These are phyloP conservation scores for Microtus richardsoni DNA, from an alignment of 2,113 vertebrate species.

Conservation along the genomic window DNA sequence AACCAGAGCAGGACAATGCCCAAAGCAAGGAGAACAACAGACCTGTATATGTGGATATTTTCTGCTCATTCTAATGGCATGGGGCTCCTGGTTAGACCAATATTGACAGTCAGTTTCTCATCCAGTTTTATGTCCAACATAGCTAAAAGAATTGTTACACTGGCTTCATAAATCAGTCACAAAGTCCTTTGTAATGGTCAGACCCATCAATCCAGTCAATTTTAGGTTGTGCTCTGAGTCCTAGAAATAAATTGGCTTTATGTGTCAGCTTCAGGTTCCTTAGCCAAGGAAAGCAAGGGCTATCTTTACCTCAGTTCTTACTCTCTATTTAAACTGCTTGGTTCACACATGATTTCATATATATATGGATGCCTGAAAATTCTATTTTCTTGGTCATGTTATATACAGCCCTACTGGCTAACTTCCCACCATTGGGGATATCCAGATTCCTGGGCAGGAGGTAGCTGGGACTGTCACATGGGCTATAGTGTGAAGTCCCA, in stretches of 20 bases:
- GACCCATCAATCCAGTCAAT: background rate
- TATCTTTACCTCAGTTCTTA: background rate
- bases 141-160: background rate
- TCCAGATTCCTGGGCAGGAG: background rate
- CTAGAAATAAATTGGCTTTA: conserved; percentile 1
- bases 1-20: background rate
- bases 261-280: background rate
- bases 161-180: background rate
- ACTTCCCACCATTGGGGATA: background rate
- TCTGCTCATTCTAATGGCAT: conserved; percentile 1
- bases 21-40: background rate
- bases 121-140: background rate
- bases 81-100: background rate
- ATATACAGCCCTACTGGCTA: background rate
- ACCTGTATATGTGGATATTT: background rate
- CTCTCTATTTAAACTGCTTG: background rate
- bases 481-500: background rate
- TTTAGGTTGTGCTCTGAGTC: background rate
- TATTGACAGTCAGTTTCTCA: background rate
- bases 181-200: background rate
- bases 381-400: background rate
- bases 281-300: background rate
- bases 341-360: background rate
- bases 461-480: background rate
- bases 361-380: background rate